Evolutionary conservation across 2,113 vertebrate species (phyloP).

Genomic region (Cynocephalus volans): DNA sequence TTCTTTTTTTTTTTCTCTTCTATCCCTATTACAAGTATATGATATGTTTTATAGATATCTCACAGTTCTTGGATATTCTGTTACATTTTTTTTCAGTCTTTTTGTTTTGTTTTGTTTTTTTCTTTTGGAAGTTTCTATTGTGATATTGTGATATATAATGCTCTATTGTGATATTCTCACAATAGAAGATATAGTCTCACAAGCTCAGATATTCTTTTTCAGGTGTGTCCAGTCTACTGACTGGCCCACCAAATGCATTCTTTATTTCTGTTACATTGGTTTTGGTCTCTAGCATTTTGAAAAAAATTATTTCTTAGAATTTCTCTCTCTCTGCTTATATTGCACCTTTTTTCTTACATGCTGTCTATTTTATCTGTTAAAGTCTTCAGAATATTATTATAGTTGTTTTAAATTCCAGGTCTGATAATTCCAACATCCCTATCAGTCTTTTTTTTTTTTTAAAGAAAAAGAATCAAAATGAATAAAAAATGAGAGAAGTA

Average conservation of each 20-base stretch:
- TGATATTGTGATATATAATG: too few species aligned
- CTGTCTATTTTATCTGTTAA: not conserved
- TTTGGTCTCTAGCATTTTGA: not conserved
- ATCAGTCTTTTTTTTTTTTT: not conserved
- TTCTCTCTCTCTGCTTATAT: not conserved
- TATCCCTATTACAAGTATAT: too few species aligned
- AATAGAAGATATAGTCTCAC: too few species aligned
- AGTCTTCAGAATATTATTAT: not conserved
- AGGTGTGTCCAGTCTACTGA: not conserved
- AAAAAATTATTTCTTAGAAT: not conserved
- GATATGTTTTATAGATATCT: not conserved
- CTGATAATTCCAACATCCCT: not conserved
- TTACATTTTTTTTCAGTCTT: not conserved
- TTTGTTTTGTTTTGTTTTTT: not conserved
- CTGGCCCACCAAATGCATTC: not conserved
- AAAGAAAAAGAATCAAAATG: conserved; percentile 41
- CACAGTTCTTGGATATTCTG: not conserved
- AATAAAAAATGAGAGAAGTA: conserved; percentile 24
- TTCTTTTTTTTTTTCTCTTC: not conserved
- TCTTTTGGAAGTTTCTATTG: not conserved
- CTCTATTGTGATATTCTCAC: not conserved
- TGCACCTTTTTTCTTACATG: not conserved
- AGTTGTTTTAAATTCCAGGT: not conserved
- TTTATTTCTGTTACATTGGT: not conserved
- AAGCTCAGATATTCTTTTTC: not conserved